These are phyloP conservation scores for Gopherus evgoodei DNA, from an alignment of 2,113 vertebrate genomes.

Conservation along the genomic window DNA sequence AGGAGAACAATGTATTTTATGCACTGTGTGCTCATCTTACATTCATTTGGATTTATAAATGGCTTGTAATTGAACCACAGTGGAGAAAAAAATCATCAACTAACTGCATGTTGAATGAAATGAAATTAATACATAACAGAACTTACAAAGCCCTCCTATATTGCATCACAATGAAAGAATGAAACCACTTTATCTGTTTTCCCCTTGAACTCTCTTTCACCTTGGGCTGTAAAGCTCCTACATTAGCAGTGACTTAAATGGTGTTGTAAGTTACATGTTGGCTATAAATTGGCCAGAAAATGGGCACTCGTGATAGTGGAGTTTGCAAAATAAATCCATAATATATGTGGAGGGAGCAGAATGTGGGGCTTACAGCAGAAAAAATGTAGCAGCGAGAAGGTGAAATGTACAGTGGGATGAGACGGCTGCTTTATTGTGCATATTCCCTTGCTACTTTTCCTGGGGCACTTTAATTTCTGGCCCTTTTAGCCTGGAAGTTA, in stretches of 20 bases:
- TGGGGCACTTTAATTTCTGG: background rate
- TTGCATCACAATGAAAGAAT: background rate
- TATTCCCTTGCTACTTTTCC: slow-evolving; percentile 8
- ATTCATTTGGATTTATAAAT: slow-evolving; percentile 56
- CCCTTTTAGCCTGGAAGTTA: slow-evolving; percentile 20
- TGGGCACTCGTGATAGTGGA: slow-evolving; percentile 34
- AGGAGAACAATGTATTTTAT: slow-evolving; percentile 38
- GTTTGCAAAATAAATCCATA: slow-evolving; percentile 59
- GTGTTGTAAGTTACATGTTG: background rate
- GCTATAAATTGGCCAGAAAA: slow-evolving; percentile 9
- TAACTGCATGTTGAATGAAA: background rate
- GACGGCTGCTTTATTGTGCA: slow-evolving; percentile 27
- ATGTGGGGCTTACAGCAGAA: slow-evolving; percentile 54
- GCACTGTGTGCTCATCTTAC: slow-evolving; percentile 30
- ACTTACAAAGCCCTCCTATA: background rate
- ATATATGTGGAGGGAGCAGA: slow-evolving; percentile 56
- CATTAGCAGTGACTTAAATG: slow-evolving; percentile 23
- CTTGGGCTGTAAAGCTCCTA: background rate
- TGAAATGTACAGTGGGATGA: slow-evolving; percentile 56
- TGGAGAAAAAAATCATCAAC: slow-evolving; percentile 40
- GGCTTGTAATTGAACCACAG: slow-evolving; percentile 53
- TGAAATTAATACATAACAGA: slow-evolving; percentile 17
- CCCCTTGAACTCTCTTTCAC: slow-evolving; percentile 48
- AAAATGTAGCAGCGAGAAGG: slow-evolving; percentile 49
- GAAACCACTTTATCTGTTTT: background rate